Conservation (phyloP, 2,113 vertebrate genomes). For the Theristicus caerulescens region DNA sequence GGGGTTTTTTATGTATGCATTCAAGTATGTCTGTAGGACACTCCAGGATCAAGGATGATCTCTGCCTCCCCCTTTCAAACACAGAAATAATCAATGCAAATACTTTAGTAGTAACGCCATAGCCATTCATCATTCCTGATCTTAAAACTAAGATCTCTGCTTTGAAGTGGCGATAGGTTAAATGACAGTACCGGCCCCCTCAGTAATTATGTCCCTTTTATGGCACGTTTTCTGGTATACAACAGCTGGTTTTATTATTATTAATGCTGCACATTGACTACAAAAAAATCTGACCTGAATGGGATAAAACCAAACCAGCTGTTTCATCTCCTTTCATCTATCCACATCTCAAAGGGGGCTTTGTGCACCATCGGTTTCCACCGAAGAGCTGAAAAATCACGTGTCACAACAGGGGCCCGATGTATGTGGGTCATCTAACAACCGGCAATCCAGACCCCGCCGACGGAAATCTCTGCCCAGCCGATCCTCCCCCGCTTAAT, state of each 20-base stretch:
- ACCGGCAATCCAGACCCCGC: neutral
- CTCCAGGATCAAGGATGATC: neutral
- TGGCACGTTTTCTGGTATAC: constrained; percentile 30
- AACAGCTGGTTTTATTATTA: constrained; percentile 59
- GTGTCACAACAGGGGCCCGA: neutral
- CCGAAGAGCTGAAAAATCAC: constrained; percentile 28
- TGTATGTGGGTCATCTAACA: constrained; percentile 61
- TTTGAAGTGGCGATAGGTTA: constrained; percentile 43
- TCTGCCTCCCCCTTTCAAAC: neutral
- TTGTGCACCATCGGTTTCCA: constrained; percentile 33
- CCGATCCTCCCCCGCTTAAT: neutral
- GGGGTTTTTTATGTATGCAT: neutral
- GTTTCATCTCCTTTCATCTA: constrained; percentile 55
- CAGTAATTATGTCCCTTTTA: constrained; percentile 24
- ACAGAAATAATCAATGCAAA: constrained; percentile 46
- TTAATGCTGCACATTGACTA: constrained; percentile 24
- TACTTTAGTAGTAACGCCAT: constrained; percentile 43
- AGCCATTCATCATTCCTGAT: constrained; percentile 32
- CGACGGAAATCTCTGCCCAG: neutral
- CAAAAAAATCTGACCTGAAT: constrained; percentile 43
- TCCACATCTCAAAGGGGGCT: constrained; percentile 52
- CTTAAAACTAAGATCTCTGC: constrained; percentile 42
- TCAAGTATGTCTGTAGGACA: neutral
- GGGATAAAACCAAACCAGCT: constrained; percentile 61
- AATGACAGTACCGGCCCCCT: neutral